phyloP scores from a whole-genome alignment of 2,888 invertebrate genomes.

The Sceliomorpha sp. region DNA sequence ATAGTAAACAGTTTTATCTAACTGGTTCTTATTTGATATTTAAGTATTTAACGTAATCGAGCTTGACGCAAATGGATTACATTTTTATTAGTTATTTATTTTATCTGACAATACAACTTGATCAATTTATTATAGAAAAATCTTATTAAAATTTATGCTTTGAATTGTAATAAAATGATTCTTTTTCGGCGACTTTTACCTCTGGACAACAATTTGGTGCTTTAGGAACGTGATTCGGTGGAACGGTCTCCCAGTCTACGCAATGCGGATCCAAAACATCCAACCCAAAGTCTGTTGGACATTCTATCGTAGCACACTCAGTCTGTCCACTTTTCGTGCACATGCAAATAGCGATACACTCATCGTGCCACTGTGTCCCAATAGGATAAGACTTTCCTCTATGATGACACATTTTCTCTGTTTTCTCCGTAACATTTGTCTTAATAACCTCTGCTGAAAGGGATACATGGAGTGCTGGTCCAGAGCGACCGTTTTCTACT shows the following conservation, averaged over 20 bases:
- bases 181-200: too few species aligned
- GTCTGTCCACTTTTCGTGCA: conserved; percentile 85
- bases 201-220: conserved; percentile 90
- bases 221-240: conserved; percentile 85
- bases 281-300: conserved; percentile 91
- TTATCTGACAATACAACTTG: too few species aligned
- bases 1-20: too few species aligned
- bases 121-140: too few species aligned
- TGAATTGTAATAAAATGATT: too few species aligned
- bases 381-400: conserved; percentile 80
- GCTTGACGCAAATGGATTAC: too few species aligned
- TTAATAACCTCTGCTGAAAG: conserved; percentile 75
- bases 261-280: conserved; percentile 92
- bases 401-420: conserved; percentile 69
- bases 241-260: conserved; percentile 91
- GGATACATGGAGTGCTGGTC: conserved; percentile 70
- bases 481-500: conserved; percentile 68
- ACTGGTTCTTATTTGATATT: background rate
- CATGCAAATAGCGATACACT: conserved; percentile 89
- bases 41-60: too few species aligned
- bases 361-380: conserved; percentile 84
- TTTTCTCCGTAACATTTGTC: conserved; percentile 70
- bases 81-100: too few species aligned
- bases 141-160: too few species aligned
- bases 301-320: conserved; percentile 90